Evolutionary conservation across 2,113 vertebrate species (phyloP), one percentile per base, ranked within the genome.

Genomic region (Cariama cristata): DNA sequence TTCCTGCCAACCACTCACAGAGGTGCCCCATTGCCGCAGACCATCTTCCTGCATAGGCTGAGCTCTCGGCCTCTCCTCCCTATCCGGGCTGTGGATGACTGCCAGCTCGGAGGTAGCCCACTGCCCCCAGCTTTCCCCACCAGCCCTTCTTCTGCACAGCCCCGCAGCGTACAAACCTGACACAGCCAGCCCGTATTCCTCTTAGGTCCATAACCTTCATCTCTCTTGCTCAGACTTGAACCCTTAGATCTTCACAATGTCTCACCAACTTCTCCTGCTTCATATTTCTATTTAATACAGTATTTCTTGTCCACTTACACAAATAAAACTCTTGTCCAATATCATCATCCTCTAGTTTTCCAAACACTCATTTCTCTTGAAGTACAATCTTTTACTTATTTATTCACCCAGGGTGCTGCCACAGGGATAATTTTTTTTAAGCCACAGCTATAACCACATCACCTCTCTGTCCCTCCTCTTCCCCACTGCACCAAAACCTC

Each of bases 91-190:
- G 20, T 14, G 59, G 35, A 42, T 45, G 45, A 64, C 30, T 17
- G n/a, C 35, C n/a, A 60, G 28, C 56, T 42, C 2, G 0, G 24
- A 35, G 33, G 7, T 3, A 38, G 44, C n/a, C 71, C 0, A 0
- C 53, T 30, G 35, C 20, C 27, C 30, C 27, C 33, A 64, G 6
- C 44, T 33, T 47, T 77, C 9, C 49, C 26, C 32, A 38, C 6
- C 11, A 50, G 56, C 53, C 49, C 27, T 4, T 19, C 47, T 44
- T 28, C 73, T 58, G 42, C 74, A 62, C 14, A 32, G 81, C 23
- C 22, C 6, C 62, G 26, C 15, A 7, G 2, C 10, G 15, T 44
- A 38, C 32, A 32, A 28, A 2, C 27, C n/a, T 20, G 30, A 38
- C 44, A 60, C 20, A 75, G 35, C 8, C 74, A 69, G 79, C 47